These are phyloP conservation scores for Epinephelus awoara DNA, from an alignment of 2,797 vertebrate genomes.

Conservation along the genomic window DNA sequence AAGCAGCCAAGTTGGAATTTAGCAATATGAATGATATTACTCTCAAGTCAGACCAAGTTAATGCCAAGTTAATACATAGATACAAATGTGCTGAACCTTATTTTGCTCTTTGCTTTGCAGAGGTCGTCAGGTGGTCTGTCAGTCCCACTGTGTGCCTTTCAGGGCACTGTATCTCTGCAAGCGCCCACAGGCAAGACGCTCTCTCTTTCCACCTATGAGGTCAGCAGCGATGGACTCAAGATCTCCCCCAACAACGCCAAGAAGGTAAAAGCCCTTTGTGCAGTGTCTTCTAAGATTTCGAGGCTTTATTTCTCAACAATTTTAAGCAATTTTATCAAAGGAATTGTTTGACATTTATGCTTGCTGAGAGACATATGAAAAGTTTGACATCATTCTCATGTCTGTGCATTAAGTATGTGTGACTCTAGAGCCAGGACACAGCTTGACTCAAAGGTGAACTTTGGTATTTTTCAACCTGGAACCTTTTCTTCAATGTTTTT, in stretches of 20 bases:
- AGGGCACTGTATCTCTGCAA: conserved; percentile 96
- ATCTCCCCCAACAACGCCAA: conserved; percentile 89
- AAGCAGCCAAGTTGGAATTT: neutral
- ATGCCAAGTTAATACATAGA: neutral
- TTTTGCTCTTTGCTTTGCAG: conserved; percentile 74
- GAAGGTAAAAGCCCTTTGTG: conserved; percentile 77
- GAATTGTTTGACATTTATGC: neutral
- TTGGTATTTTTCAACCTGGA: too few species aligned
- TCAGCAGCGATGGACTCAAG: conserved; percentile 94
- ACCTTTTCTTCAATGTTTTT: too few species aligned
- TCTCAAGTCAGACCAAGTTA: neutral
- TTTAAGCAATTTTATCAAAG: neutral
- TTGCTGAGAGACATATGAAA: neutral
- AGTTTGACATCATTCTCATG: neutral
- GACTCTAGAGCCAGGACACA: too few species aligned
- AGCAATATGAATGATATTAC: neutral
- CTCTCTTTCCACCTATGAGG: conserved; percentile 97
- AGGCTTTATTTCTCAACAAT: neutral
- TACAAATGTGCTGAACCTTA: neutral
- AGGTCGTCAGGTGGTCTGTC: conserved; percentile 89
- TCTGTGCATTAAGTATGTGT: neutral
- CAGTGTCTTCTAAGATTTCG: too few species aligned
- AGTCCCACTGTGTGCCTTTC: conserved; percentile 95
- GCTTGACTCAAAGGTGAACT: too few species aligned
- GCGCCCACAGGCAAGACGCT: conserved; percentile 95